Base-by-base conservation (phyloP, 2,797 vertebrate genomes). In the Intellagama lesueurii region DNA sequence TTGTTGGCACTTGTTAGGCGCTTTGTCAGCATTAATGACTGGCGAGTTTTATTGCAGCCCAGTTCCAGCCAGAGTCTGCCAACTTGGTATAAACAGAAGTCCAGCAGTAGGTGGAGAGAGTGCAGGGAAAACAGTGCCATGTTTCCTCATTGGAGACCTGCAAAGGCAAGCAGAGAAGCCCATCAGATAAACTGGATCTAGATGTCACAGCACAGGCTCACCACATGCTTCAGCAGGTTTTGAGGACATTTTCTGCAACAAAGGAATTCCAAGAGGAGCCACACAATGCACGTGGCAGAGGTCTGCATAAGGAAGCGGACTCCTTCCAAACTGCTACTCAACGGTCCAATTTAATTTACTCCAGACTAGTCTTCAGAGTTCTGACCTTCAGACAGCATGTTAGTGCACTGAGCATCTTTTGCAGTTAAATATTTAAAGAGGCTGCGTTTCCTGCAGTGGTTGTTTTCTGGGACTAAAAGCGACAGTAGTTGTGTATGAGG, bases 121-220 rank as follows among this genome's bases (percentile, higher is more conserved):
- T 98, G 98, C 98, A 98, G 98, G 98, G 96, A 98, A 97, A 98
- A 98, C 98, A 98, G 98, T 99, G 98, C 99, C 98, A 96, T 97
- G 97, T 98, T 98, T 98, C 98, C 98, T 98, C 98, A 97, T 97
- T 98, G 97, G 97, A 99, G 98, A 99, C 98, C 99, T 99, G 88
- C 32, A 91, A 95, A 84, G 90, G 92, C 95, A 79, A 90, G 92
- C 88, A 94, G 76, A 94, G n/a, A 90, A 30, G 94, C 35, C 24
- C 70, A 81, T 94, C 93, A 95, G 87, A 89, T 24, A 56, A 5
- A 24, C 11, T 8, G 12, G 17, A 35, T 9, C 69, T 52, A 47
- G 11, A 81, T 24, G 32, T 47, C 9, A 19, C 11, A 4, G 83
- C 24, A 76, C 73, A 52, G 32, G 81, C 22, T 75, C 3, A 14